phyloP scores from a whole-genome alignment of 1,140 invertebrate genomes.

The Pseudomyrmex gracilis region DNA sequence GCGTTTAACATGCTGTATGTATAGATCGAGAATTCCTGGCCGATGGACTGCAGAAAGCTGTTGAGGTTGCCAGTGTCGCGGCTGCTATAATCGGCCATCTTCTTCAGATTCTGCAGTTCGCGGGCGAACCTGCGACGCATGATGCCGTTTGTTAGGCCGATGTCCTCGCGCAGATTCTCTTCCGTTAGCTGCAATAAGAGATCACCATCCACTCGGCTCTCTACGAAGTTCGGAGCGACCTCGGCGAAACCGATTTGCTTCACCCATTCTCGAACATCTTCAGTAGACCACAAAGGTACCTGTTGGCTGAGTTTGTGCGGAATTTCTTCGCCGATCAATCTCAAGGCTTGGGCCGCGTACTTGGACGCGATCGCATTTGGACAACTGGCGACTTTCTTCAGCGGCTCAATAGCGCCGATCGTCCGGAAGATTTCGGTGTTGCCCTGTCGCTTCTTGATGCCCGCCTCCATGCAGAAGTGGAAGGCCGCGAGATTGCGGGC shows the following conservation, averaged over 20 bases:
- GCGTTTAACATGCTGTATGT: conserved; percentile 98
- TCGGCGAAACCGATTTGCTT: conserved; percentile 98
- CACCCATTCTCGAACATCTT: conserved; percentile 99
- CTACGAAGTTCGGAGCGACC: conserved; percentile 93
- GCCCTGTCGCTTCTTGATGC: conserved; percentile 98
- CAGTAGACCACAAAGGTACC: conserved; percentile 98
- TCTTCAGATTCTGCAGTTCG: conserved; percentile 97
- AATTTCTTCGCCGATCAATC: conserved; percentile 97
- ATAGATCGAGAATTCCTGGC: conserved; percentile 97
- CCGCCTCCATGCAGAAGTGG: conserved; percentile 99
- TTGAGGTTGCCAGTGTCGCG: conserved; percentile 96
- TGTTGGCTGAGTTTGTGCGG: conserved; percentile 99
- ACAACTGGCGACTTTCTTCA: conserved; percentile 98
- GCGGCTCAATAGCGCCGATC: conserved; percentile 97
- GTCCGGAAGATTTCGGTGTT: conserved; percentile 97
- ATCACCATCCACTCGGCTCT: conserved; percentile 99
- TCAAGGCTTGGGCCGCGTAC: conserved; percentile 97
- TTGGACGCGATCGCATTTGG: conserved; percentile 99
- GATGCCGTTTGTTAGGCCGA: conserved; percentile 97
- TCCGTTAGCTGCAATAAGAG: conserved; percentile 96
- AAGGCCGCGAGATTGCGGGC: conserved; percentile 98
- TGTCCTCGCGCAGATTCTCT: conserved; percentile 96
- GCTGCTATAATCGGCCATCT: conserved; percentile 98
- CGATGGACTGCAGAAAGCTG: conserved; percentile 94
- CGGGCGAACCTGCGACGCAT: conserved; percentile 96